These are phyloP conservation scores for Yponomeuta sedellus DNA, from an alignment of 2,888 invertebrate genomes.

Conservation along the genomic window DNA sequence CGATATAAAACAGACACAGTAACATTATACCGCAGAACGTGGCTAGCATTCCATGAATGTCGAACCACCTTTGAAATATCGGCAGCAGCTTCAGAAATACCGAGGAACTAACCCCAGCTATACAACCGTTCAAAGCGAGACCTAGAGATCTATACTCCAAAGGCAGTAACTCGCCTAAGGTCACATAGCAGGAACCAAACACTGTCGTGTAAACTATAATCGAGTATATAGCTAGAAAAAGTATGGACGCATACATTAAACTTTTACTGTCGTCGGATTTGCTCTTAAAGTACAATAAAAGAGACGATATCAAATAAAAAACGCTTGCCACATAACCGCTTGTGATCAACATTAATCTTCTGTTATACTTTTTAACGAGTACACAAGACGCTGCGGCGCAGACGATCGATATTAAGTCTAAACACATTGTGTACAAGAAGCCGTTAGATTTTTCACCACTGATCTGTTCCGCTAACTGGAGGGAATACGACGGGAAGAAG, in stretches of 20 bases:
- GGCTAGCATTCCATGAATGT: conserved; percentile 17
- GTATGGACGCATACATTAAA: conserved; percentile 13
- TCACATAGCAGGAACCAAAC: conserved; percentile 15
- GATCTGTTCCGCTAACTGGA: conserved; percentile 16
- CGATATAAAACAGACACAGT: conserved; percentile 11
- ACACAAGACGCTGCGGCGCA: not conserved
- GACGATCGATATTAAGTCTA: conserved; percentile 14
- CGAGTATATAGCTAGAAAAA: conserved; percentile 13
- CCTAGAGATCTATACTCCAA: conserved; percentile 20
- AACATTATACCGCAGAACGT: conserved; percentile 12
- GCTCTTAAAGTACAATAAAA: not conserved
- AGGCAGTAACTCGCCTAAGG: conserved; percentile 19
- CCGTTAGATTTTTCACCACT: conserved; percentile 18
- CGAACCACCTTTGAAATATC: conserved; percentile 9
- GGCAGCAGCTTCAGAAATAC: conserved; percentile 11
- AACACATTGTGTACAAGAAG: conserved; percentile 14
- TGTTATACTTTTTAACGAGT: conserved; percentile 2
- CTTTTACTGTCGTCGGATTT: not conserved
- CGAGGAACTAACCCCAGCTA: not conserved
- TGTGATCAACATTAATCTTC: conserved; percentile 12
- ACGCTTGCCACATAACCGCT: not conserved
- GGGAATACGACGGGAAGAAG: conserved; percentile 18
- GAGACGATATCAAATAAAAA: not conserved
- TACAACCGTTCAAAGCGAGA: conserved; percentile 15
- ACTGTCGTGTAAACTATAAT: conserved; percentile 11